Percentiles rank a stretch among this genome's conserved stretches.
Conservation (phyloP, 2,797 vertebrate species). For the Pipistrellus kuhlii region DNA sequence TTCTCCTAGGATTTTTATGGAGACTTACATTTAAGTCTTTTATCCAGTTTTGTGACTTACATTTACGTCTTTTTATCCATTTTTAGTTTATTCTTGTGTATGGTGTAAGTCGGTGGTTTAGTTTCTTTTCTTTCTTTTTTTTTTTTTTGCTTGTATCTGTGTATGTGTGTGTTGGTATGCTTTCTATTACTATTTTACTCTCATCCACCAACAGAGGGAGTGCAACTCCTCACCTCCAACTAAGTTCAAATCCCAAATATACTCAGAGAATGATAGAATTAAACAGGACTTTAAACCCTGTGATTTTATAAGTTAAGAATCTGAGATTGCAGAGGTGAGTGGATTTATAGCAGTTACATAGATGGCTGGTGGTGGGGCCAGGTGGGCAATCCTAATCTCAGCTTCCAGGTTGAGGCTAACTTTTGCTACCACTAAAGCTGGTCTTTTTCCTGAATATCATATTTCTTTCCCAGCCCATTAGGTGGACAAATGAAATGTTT, state of each 20-base stretch:
- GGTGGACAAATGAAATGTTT: neutral
- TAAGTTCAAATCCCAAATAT: neutral
- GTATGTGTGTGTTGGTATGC: neutral
- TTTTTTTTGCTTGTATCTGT: neutral
- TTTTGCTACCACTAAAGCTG: neutral
- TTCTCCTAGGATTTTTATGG: no score
- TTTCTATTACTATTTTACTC: constrained; percentile 6
- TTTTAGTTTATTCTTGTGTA: no score
- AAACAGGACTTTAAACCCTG: neutral
- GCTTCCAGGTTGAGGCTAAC: neutral
- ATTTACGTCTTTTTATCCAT: no score
- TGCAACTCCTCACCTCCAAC: neutral
- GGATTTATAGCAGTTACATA: neutral
- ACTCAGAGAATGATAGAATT: neutral
- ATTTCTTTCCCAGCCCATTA: neutral
- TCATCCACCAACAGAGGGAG: constrained; percentile 40
- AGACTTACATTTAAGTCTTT: no score
- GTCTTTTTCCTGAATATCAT: neutral
- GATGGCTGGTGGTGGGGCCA: neutral
- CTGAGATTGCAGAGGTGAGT: neutral
- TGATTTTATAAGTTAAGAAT: neutral
- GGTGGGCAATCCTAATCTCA: no score
- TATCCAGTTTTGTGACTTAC: no score
- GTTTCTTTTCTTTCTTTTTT: no score
- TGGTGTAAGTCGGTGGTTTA: no score